Evolutionary conservation across 1,140 invertebrate species (phyloP).

Genomic region (Drosophila sproati): DNA sequence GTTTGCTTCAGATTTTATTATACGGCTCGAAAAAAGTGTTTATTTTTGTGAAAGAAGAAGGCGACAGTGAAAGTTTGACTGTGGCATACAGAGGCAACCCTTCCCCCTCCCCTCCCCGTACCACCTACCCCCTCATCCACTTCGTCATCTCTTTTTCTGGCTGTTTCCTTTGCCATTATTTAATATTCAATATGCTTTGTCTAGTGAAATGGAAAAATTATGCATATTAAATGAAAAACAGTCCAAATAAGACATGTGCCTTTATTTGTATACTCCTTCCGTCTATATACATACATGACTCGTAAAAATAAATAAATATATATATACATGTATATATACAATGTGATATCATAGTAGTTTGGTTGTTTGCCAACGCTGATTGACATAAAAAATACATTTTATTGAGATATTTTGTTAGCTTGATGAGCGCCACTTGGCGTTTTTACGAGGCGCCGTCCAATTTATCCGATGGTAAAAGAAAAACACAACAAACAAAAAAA

Average conservation of each 20-base stretch:
- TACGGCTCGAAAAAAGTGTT: conserved; percentile 60
- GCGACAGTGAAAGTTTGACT: conserved; percentile 35
- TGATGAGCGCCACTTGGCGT: conserved; percentile 58
- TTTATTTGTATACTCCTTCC: conserved; percentile 25
- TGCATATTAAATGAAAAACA: conserved; percentile 74
- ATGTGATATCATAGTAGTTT: conserved; percentile 34
- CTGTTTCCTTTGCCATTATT: conserved; percentile 56
- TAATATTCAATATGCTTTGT: conserved; percentile 81
- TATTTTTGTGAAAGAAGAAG: conserved; percentile 49
- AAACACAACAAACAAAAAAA: background rate
- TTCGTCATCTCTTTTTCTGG: background rate
- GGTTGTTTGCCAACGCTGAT: conserved; percentile 68
- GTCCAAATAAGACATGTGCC: conserved; percentile 51
- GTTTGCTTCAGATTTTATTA: conserved; percentile 80
- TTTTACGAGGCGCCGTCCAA: conserved; percentile 60
- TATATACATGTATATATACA: conserved; percentile 2
- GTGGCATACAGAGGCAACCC: background rate
- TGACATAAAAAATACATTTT: conserved; percentile 72
- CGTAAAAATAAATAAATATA: background rate
- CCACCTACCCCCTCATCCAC: too few relatives aligned
- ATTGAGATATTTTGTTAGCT: conserved; percentile 74
- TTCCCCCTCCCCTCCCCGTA: background rate
- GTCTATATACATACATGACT: conserved; percentile 1
- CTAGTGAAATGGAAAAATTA: conserved; percentile 77
- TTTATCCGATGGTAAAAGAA: conserved; percentile 57